These are phyloP conservation scores for Eptatretus burgeri DNA, from an alignment of 2,113 vertebrate genomes.

Conservation along the genomic window DNA sequence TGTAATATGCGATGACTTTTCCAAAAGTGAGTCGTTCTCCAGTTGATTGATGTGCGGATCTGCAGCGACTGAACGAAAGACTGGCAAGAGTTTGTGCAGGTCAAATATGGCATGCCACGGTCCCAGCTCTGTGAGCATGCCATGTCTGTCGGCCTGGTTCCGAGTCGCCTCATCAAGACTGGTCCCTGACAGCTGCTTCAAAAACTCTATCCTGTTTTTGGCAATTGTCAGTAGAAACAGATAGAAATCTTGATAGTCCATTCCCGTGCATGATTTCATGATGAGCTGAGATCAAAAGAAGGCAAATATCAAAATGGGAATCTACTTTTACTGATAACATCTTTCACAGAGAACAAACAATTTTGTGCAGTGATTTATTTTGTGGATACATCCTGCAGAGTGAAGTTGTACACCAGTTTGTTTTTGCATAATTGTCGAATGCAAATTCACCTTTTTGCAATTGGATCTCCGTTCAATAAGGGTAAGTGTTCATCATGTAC, in stretches of 20 bases:
- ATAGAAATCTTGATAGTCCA: constrained; percentile 59
- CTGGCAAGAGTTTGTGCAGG: neutral
- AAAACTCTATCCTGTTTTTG: constrained; percentile 31
- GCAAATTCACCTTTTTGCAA: no score
- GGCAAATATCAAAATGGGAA: no score
- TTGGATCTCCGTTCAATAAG: no score
- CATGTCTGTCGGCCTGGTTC: neutral
- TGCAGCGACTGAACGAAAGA: neutral
- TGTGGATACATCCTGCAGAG: no score
- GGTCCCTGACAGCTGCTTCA: constrained; percentile 15
- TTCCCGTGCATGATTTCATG: constrained; percentile 72
- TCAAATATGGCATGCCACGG: neutral
- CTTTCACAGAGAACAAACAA: no score
- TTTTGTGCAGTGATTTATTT: no score
- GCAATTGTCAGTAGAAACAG: constrained; percentile 50
- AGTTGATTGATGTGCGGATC: neutral
- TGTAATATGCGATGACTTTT: no score
- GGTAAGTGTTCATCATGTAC: no score
- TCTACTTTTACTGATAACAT: no score
- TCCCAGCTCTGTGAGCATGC: neutral
- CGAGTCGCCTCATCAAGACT: neutral
- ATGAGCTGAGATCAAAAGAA: constrained; percentile 25
- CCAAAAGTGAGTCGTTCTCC: neutral
- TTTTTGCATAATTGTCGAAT: no score
- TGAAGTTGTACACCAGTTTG: no score